Evolutionary conservation across 2,797 vertebrate genomes (phyloP), one percentile per base, ranked within the genome.

Genomic region (Lepus townsendii): DNA sequence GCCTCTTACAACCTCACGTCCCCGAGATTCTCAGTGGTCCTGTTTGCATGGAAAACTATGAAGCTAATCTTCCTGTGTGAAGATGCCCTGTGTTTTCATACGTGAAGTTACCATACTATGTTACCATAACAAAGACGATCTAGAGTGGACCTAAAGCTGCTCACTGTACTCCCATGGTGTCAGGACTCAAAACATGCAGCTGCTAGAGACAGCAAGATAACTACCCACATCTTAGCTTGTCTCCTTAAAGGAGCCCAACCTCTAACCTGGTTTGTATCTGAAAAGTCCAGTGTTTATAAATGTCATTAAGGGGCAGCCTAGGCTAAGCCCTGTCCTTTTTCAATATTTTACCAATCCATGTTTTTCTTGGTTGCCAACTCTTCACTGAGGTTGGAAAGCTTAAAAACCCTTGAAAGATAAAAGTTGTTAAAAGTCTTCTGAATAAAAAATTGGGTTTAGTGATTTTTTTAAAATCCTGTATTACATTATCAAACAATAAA

Each of bases 371-470:
- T 84, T 57, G 87, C 12, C 19, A 68, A 22, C 20, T 95, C 35
- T 94, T 13, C 57, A 35, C 93, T 57, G 54, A 73, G 11, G 3
- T 63, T n/a, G 26, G 8, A n/a, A 95, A 95, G 85, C 20, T 63
- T 65, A 62, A 30, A 30, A 47, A 71, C n/a, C 5, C 22, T 30
- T 69, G 17, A 66, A 38, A 77, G n/a, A 68, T 12, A 26, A 76
- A 65, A 65, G 8, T 79, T 65, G 42, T 8, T 69, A 54, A 60
- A 80, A 24, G 22, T 5, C 38, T 88, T 88, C 2, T 12, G 14
- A 73, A 88, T 69, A 85, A 63, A 69, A 80, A 95, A 68, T 94
- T 26, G 32, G 38, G 26, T 76, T 90, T 22, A 65, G 3, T 78
- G 77, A 63, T 84, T 84, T 94, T 63, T 66, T 47, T 9, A 47